Base-by-base conservation (phyloP, 1,140 invertebrate genomes). In the Plodia interpunctella region DNA sequence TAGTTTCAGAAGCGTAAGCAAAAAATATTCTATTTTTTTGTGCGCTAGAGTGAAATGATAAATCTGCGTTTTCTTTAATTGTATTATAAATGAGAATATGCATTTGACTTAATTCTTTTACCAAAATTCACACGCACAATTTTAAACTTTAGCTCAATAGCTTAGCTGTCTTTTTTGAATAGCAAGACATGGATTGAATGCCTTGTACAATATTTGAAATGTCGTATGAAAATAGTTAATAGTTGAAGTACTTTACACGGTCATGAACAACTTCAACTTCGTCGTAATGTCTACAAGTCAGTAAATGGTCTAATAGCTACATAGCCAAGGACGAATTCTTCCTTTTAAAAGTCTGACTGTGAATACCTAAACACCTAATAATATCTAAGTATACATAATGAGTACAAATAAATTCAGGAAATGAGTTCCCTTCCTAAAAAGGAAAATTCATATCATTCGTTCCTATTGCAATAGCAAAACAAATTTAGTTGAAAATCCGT, bases 61-160 rank as follows among this genome's bases (percentile, higher is more conserved):
- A 0, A 15, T 44, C 9, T 44, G n/a, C 15, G 15, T 17, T 15
- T 17, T 44, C 38, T 69, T 67, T 63, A 59, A 15, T 44, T 44
- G 15, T 15, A n/a, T 6, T 44, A 2, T 44, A 44, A 44, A 13
- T 44, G 63, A 64, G 66, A 76, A 77, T 69, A 25, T 28, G 19
- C 49, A 18, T 53, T 25, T 25, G 13, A 53, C 19, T 25, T 51
- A 19, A 51, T 19, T 51, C 49, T 51, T 18, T 6, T 6, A 20
- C n/a, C 18, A 51, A 25, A 53, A 11, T 53, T 53, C 19, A 25
- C 0, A 53, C 10, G 19, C 6, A 53, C 51, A 18, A 53, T 21
- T 53, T 53, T 53, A n/a, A 0, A 25, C 21, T 25, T 53, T 44
- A 17, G 5, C 1, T 44, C 38, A 44, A 15, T 11, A 5, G 13